Percentiles rank a stretch among this genome's conserved stretches.
These are phyloP conservation scores for Eurosta solidaginis DNA, from an alignment of 1,140 invertebrate genomes.

Conservation along the genomic window DNA sequence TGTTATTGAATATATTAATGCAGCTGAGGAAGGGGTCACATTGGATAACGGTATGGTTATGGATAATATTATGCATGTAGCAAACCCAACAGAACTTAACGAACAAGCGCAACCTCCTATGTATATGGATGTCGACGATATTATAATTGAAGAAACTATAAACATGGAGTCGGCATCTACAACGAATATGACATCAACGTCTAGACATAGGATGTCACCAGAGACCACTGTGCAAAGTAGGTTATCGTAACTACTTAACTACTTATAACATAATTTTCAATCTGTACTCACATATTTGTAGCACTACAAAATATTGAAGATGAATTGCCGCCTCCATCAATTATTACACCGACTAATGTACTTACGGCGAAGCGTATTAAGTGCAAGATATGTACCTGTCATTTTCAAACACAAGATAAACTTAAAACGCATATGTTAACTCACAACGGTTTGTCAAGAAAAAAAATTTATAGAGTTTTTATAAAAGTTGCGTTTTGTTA, in stretches of 20 bases:
- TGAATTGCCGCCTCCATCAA: conserved; percentile 16
- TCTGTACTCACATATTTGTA: neutral
- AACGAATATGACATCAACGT: neutral
- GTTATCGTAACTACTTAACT: neutral
- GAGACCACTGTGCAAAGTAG: conserved; percentile 10
- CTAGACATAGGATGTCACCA: neutral
- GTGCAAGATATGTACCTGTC: conserved; percentile 35
- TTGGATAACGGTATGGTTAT: conserved; percentile 30
- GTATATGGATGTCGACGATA: conserved; percentile 47
- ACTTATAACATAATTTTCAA: neutral
- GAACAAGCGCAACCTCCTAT: conserved; percentile 29
- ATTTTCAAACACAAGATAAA: conserved; percentile 43
- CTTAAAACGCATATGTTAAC: conserved; percentile 53
- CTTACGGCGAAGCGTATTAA: conserved; percentile 20
- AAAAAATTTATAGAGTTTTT: neutral
- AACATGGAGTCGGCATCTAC: neutral
- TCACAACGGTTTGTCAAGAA: conserved; percentile 42
- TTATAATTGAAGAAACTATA: conserved; percentile 41
- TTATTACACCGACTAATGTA: neutral
- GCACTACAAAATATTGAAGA: conserved; percentile 4
- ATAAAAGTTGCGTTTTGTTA: neutral
- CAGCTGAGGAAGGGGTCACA: neutral
- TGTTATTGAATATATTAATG: conserved; percentile 38
- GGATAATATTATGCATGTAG: conserved; percentile 32
- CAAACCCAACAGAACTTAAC: neutral